Conservation (phyloP, 2,888 invertebrate genomes). For the Tetranychus truncatus region DNA sequence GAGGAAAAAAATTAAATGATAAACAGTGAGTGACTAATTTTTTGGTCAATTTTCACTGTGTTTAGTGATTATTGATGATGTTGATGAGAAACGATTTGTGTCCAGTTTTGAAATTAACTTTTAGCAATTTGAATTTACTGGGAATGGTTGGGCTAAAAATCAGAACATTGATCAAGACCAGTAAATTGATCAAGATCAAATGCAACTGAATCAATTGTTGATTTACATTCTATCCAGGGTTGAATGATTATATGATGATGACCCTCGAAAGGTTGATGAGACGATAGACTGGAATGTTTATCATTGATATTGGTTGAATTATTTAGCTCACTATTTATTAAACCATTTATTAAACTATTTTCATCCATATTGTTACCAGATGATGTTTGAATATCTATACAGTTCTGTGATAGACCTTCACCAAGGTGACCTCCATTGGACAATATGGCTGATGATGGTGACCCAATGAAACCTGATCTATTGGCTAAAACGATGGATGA, state of each 20-base stretch:
- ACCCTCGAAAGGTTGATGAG: constrained; percentile 10
- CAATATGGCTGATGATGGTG: not conserved
- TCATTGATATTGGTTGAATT: not conserved
- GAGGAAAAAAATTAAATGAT: too few relatives aligned
- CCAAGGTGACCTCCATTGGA: not conserved
- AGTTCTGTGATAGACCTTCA: not conserved
- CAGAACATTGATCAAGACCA: constrained; percentile 24
- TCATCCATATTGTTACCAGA: not conserved
- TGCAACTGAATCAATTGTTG: constrained; percentile 27
- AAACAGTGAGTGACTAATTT: too few relatives aligned
- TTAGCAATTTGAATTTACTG: not conserved
- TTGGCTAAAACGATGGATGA: not conserved
- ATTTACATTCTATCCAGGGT: constrained; percentile 28
- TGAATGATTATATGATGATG: constrained; percentile 16
- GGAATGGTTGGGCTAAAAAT: constrained; percentile 17
- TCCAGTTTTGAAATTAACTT: not conserved
- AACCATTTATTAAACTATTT: not conserved
- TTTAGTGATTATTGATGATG: too few relatives aligned
- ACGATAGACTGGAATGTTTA: not conserved
- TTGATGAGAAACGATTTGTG: not conserved
- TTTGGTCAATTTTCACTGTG: too few relatives aligned
- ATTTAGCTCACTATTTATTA: not conserved
- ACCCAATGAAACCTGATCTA: not conserved
- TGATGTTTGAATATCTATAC: not conserved
- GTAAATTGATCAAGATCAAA: constrained; percentile 27